These are phyloP conservation scores for Blennius ocellaris DNA, from an alignment of 2,113 vertebrate genomes.

Conservation along the genomic window DNA sequence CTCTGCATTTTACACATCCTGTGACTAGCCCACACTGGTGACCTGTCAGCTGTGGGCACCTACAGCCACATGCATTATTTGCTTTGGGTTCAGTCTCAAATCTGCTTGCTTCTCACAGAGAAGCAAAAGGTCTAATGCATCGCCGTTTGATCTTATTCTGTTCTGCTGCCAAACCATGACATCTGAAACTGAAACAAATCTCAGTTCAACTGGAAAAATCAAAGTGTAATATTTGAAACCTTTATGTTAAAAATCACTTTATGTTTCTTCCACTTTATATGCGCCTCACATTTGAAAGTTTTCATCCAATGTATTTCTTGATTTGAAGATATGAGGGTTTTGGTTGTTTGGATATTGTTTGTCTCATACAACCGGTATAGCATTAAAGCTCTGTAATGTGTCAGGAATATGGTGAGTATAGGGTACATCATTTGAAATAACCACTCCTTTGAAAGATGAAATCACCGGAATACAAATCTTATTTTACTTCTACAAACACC, in stretches of 20 bases:
- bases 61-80: too few species aligned
- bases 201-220: background rate
- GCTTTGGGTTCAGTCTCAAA: too few species aligned
- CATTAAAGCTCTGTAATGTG: constrained; percentile 29
- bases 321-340: constrained; percentile 34
- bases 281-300: constrained; percentile 25
- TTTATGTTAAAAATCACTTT: constrained; percentile 18
- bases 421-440: background rate
- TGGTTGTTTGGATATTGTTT: constrained; percentile 48
- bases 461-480: constrained; percentile 12
- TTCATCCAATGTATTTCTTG: constrained; percentile 24
- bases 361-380: constrained; percentile 7
- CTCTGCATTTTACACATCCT: too few species aligned
- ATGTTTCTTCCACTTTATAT: constrained; percentile 17
- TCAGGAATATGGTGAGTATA: background rate
- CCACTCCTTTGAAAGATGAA: constrained; percentile 12
- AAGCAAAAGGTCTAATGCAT: too few species aligned
- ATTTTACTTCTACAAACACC: background rate
- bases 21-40: too few species aligned
- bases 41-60: too few species aligned
- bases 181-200: too few species aligned
- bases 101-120: too few species aligned
- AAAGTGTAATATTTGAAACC: background rate
- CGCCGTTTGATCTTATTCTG: background rate
- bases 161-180: background rate